A percentile compares a stretch with the other conserved stretches of the same genome.
Conservation (phyloP, 2,797 vertebrate species). For the Pterois miles region DNA sequence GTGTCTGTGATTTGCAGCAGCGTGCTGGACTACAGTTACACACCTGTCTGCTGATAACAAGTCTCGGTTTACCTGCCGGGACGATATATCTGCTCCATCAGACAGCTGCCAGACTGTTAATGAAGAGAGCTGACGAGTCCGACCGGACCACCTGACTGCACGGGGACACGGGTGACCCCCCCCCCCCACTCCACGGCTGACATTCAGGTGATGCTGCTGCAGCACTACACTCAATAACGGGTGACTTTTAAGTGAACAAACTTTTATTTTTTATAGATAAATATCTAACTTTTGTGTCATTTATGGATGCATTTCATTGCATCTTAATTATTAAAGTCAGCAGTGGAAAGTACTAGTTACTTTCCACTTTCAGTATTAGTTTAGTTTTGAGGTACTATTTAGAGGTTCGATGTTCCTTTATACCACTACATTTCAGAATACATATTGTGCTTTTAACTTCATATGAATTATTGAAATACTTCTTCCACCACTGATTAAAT, state of each 20-base stretch:
- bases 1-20: slow-evolving; percentile 40
- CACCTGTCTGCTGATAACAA: slow-evolving; percentile 69
- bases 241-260: neutral
- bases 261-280: neutral
- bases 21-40: slow-evolving; percentile 67
- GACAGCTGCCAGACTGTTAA: slow-evolving; percentile 69
- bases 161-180: slow-evolving; percentile 17
- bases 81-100: slow-evolving; percentile 51
- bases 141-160: neutral
- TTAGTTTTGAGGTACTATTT: neutral
- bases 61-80: slow-evolving; percentile 65
- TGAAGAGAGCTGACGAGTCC: slow-evolving; percentile 34
- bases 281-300: neutral
- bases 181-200: neutral
- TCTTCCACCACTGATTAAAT: neutral
- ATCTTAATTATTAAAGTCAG: neutral
- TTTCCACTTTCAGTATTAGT: too few relatives aligned
- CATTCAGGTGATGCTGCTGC: neutral
- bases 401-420: neutral
- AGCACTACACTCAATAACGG: neutral
- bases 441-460: neutral
- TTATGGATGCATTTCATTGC: neutral
- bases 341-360: neutral
- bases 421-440: neutral
- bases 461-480: too few relatives aligned